Conservation (phyloP, 2,888 invertebrate species). For the Cheilosia grossa region DNA sequence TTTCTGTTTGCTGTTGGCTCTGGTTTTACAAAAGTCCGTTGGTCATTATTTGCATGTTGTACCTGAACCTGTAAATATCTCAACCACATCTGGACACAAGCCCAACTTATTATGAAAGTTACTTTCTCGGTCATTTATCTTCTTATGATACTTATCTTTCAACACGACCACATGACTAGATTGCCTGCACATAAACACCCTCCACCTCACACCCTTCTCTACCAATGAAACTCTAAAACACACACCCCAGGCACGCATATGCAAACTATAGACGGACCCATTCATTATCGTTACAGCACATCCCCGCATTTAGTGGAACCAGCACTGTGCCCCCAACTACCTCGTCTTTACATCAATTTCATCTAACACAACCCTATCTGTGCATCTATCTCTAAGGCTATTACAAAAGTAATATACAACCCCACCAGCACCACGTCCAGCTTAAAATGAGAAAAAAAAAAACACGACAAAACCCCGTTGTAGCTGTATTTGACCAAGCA, state of each 20-base stretch:
- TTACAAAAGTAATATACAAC: conserved; percentile 57
- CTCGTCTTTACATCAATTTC: conserved; percentile 44
- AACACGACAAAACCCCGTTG: conserved; percentile 17
- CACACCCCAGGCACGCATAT: conserved; percentile 43
- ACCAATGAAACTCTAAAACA: conserved; percentile 44
- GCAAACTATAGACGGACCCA: conserved; percentile 61
- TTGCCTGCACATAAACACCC: conserved; percentile 13
- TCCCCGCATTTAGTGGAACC: conserved; percentile 56
- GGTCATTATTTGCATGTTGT: no score
- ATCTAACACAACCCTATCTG: conserved; percentile 67
- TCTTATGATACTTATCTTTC: conserved; percentile 3
- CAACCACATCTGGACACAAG: not conserved
- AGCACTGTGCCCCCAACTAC: conserved; percentile 12
- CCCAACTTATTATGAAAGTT: conserved; percentile 17
- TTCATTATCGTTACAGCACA: conserved; percentile 62
- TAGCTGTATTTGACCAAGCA: conserved; percentile 59
- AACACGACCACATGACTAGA: conserved; percentile 16
- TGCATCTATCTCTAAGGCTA: conserved; percentile 70
- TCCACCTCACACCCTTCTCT: conserved; percentile 10
- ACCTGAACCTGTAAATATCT: no score
- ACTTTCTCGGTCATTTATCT: not conserved
- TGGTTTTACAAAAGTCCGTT: no score
- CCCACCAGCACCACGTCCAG: conserved; percentile 26
- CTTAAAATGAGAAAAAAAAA: conserved; percentile 25
- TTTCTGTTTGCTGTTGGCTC: no score